Base-by-base conservation (phyloP, 2,797 vertebrate genomes). In the Semotilus atromaculatus region DNA sequence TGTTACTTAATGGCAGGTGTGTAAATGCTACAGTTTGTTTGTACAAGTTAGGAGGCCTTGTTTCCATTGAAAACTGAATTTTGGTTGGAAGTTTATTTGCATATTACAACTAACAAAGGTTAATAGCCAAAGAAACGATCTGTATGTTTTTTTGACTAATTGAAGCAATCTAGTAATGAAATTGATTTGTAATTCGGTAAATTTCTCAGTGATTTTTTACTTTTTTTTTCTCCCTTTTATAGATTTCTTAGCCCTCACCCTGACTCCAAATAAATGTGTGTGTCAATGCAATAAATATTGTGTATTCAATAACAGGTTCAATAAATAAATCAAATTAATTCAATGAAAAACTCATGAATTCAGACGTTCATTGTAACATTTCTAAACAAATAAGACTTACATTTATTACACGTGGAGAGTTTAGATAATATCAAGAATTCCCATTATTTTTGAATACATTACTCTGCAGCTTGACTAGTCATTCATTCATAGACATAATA, bases 101-200 rank as follows among this genome's bases (percentile, higher is more conserved):
- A 73, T 53, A 23, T 36, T 75, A 70, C 40, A 51, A 83, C 34
- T 79, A 66, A 72, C 67, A n/a, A 78, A 29, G 48, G 19, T 88
- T 75, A 34, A 79, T 71, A 82, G 64, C 76, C 76, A 83, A 85
- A 86, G 53, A 85, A 84, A 68, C 13, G 4, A 68, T 62, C 38
- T 55, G 73, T 82, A 66, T 31, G 34, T 71, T 34, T 16, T 34
- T 60, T 75, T 66, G 85, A 71, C 62, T 64, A 64, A 31, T 4
- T 31, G 14, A 31, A 62, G 26, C 5, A 16, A 26, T 74, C 3
- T 19, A 48, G 4, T 48, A 5, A 60, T 40, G 1, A 53, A 45
- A 43, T 13, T 19, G 7, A 43, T 53, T 75, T 75, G 18, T 21
- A 9, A 81, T 51, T 9, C 21, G 62, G 58, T 81, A 7, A 5